Percentiles rank a stretch among this genome's conserved stretches.
These are phyloP conservation scores for Chrysemys picta DNA, from an alignment of 2,113 vertebrate species.

Conservation along the genomic window DNA sequence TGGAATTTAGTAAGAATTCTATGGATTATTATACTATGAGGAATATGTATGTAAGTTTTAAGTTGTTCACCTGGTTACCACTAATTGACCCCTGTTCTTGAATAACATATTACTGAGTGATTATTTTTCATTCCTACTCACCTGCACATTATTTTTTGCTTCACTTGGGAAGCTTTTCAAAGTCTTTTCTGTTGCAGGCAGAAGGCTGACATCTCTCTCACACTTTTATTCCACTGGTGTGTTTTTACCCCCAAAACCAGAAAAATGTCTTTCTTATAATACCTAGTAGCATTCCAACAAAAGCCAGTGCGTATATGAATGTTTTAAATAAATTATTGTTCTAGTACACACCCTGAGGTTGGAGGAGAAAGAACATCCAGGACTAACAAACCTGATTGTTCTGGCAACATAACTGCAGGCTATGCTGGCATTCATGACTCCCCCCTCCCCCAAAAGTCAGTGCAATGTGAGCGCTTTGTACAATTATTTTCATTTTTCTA, in stretches of 20 bases:
- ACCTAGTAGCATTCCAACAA: slow-evolving; percentile 67
- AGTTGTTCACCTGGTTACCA: not conserved
- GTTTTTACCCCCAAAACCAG: slow-evolving; percentile 59
- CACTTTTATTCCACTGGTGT: slow-evolving; percentile 12
- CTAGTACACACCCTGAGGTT: slow-evolving; percentile 78
- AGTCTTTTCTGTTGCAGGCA: not conserved
- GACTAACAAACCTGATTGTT: slow-evolving; percentile 83
- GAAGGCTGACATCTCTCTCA: slow-evolving; percentile 19
- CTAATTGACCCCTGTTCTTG: not conserved
- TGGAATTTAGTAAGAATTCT: slow-evolving; percentile 33
- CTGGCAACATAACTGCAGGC: slow-evolving; percentile 68
- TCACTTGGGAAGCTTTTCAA: not conserved
- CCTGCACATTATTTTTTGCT: not conserved
- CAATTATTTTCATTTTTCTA: slow-evolving; percentile 52
- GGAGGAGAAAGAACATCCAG: slow-evolving; percentile 81
- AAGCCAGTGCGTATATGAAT: slow-evolving; percentile 74
- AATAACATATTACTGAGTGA: not conserved
- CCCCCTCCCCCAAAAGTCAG: slow-evolving; percentile 36
- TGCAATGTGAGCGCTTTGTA: slow-evolving; percentile 61
- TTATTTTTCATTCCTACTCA: not conserved
- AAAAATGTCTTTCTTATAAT: slow-evolving; percentile 63
- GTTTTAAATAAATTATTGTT: slow-evolving; percentile 82
- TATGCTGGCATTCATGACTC: slow-evolving; percentile 67
- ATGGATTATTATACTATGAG: slow-evolving; percentile 19
- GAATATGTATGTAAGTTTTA: slow-evolving; percentile 1